Conservation (phyloP, 2,888 invertebrate genomes). For the Venustoraphidia nigricollis region DNA sequence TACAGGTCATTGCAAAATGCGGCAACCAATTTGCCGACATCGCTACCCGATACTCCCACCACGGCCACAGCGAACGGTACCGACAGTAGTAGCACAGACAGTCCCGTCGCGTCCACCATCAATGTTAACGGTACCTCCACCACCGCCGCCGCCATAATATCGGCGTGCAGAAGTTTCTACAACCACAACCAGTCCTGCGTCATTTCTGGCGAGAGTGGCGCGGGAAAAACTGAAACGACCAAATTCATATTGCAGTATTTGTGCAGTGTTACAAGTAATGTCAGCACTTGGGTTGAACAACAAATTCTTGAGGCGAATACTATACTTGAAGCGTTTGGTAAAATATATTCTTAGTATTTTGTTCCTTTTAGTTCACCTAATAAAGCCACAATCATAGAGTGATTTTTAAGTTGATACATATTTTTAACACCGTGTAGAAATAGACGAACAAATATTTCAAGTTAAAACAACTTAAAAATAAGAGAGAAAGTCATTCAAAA, state of each 20-base stretch:
- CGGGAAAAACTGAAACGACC: conserved; percentile 87
- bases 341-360: neutral
- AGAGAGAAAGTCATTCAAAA: no score
- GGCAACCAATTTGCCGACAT: conserved; percentile 5
- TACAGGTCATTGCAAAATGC: conserved; percentile 56
- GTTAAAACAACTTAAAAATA: no score
- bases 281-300: conserved; percentile 87
- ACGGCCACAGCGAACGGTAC: neutral
- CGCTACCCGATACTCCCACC: neutral
- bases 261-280: conserved; percentile 67
- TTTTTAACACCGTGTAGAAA: no score
- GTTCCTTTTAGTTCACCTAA: no score
- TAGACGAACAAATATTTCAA: no score
- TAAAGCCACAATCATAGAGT: no score
- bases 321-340: conserved; percentile 83
- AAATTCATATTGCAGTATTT: conserved; percentile 84
- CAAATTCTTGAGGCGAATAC: conserved; percentile 90
- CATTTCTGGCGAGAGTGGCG: conserved; percentile 85
- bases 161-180: neutral
- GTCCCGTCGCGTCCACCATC: neutral
- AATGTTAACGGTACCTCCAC: neutral
- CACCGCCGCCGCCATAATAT: conserved; percentile 15
- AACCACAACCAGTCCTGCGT: conserved; percentile 62
- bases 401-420: no score
- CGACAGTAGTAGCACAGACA: neutral